These are phyloP conservation scores for Dicerorhinus sumatrensis DNA, from an alignment of 2,113 vertebrate species.

Conservation along the genomic window DNA sequence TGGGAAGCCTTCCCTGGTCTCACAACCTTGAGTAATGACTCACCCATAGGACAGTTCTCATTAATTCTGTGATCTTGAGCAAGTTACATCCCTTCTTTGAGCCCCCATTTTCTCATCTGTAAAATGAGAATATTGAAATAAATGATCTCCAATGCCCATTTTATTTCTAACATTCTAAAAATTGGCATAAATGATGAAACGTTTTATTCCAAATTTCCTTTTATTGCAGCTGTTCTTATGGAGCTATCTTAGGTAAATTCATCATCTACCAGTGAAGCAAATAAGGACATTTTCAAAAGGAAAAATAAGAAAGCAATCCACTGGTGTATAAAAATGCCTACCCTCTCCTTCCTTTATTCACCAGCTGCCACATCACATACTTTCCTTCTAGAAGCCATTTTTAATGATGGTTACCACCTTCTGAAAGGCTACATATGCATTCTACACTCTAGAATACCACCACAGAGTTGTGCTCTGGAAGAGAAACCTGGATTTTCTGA, in stretches of 20 bases:
- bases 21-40: background rate
- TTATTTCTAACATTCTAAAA: constrained; percentile 34
- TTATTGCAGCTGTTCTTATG: background rate
- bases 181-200: background rate
- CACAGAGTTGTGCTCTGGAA: background rate
- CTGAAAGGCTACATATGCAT: background rate
- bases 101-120: background rate
- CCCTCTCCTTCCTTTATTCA: background rate
- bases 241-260: background rate
- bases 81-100: background rate
- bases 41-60: background rate
- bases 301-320: background rate
- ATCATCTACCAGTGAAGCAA: background rate
- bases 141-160: background rate
- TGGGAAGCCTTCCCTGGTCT: background rate
- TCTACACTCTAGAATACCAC: background rate
- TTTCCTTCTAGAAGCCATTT: background rate
- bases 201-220: background rate
- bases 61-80: background rate
- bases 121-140: background rate
- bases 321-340: background rate
- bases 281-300: background rate
- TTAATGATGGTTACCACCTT: background rate
- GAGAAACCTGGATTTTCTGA: background rate
- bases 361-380: background rate